Conservation (phyloP, 2,113 vertebrate genomes). For the Hippocampus guttulatus region DNA sequence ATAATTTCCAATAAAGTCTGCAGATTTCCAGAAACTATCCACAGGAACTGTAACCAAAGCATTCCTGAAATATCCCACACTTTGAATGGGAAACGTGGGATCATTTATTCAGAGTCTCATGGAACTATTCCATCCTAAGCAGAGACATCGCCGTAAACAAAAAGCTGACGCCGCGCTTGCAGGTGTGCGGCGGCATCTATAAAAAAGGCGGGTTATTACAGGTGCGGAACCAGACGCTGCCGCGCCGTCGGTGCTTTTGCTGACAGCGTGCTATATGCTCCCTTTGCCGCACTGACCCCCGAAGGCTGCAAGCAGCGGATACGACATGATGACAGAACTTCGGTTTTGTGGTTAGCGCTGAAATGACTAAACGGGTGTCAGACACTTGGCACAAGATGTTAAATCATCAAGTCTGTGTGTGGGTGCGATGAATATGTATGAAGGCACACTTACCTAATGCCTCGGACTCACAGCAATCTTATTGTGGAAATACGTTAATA, state of each 20-base stretch:
- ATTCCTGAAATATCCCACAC: not conserved
- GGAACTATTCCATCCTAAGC: not conserved
- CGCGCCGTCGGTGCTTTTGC: slow-evolving; percentile 35
- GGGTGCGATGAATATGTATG: slow-evolving; percentile 23
- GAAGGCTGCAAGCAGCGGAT: slow-evolving; percentile 12
- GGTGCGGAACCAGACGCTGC: slow-evolving; percentile 44
- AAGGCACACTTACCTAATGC: not conserved
- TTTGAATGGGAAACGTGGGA: not conserved
- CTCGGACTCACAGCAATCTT: not conserved
- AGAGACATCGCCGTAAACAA: slow-evolving; percentile 3
- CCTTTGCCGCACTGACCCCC: slow-evolving; percentile 30
- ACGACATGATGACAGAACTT: slow-evolving; percentile 31
- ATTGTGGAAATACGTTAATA: not conserved
- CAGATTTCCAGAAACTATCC: not conserved
- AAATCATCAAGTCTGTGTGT: slow-evolving; percentile 18
- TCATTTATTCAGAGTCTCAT: not conserved
- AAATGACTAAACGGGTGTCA: slow-evolving; percentile 17
- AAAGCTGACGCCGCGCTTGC: slow-evolving; percentile 29
- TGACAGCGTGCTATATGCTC: slow-evolving; percentile 40
- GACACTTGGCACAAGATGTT: slow-evolving; percentile 4
- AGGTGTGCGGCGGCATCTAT: slow-evolving; percentile 48
- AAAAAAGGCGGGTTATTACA: slow-evolving; percentile 51
- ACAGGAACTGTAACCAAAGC: not conserved
- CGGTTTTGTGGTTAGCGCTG: slow-evolving; percentile 21
- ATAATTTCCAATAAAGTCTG: not conserved